phyloP scores from a whole-genome alignment of 2,797 vertebrate species.

The Nannoperca obscura region DNA sequence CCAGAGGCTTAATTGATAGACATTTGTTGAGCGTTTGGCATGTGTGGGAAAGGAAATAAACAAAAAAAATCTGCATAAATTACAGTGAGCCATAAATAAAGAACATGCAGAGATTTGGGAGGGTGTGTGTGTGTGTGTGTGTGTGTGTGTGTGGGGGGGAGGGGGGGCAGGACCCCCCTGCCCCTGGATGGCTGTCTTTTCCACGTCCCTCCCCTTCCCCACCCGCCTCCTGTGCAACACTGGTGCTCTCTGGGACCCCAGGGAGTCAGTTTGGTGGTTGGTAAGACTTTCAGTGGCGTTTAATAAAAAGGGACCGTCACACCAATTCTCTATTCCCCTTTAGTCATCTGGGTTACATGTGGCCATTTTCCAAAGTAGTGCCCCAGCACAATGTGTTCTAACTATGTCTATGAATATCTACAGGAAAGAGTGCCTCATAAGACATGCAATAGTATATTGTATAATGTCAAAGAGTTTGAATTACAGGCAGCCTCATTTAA shows the following conservation, averaged over 20 bases:
- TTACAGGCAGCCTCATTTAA: conserved; percentile 34
- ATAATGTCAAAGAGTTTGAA: conserved; percentile 15
- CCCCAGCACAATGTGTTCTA: neutral
- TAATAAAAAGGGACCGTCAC: conserved; percentile 27
- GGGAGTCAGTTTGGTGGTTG: conserved; percentile 58
- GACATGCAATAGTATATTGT: conserved; percentile 4
- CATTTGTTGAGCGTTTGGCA: conserved; percentile 59
- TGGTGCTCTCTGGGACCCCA: conserved; percentile 51
- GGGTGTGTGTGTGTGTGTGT: no score
- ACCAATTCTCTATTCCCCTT: conserved; percentile 19
- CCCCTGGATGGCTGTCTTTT: conserved; percentile 40
- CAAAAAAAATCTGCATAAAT: conserved; percentile 54
- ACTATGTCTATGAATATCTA: neutral
- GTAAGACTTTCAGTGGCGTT: conserved; percentile 22
- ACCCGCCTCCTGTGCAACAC: conserved; percentile 40
- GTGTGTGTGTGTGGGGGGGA: neutral
- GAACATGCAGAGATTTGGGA: conserved; percentile 70
- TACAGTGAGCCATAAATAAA: conserved; percentile 64
- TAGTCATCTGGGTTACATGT: conserved; percentile 19
- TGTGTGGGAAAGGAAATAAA: conserved; percentile 30
- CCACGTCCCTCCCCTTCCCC: conserved; percentile 20
- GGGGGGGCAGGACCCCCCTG: conserved; percentile 55
- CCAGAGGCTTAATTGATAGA: conserved; percentile 61
- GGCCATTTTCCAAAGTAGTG: conserved; percentile 6
- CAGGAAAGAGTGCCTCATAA: conserved; percentile 8